Evolutionary conservation across 2,113 vertebrate species (phyloP).

Genomic region (Psammodynastes pulverulentus): DNA sequence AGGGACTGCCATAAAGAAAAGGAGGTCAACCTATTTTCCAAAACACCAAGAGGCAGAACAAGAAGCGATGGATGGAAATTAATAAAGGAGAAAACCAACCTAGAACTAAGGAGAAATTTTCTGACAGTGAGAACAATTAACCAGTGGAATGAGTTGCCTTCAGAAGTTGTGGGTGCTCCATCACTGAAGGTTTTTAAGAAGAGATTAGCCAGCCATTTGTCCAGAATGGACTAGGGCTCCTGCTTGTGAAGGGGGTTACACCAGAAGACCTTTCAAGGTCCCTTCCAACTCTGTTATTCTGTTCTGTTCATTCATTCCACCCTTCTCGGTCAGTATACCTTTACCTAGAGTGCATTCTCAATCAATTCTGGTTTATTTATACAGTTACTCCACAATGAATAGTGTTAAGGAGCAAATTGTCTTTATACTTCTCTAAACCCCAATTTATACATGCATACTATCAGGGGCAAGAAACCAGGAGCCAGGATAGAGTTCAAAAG

Average conservation of each 20-base stretch:
- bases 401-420: background rate
- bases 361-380: background rate
- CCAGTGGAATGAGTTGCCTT: background rate
- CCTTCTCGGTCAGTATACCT: background rate
- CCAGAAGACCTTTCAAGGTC: background rate
- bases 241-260: background rate
- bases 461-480: background rate
- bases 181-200: background rate
- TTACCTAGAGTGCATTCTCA: conserved; percentile 4
- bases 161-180: background rate
- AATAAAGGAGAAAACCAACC: background rate
- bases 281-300: background rate
- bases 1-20: background rate
- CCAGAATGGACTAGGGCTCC: background rate
- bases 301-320: background rate
- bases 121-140: background rate
- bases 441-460: background rate
- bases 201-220: background rate
- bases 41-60: background rate
- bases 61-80: background rate
- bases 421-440: background rate
- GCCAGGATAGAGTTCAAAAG: background rate
- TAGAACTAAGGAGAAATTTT: background rate
- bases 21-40: background rate
- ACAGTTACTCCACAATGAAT: background rate